Base-by-base conservation (phyloP, 2,797 vertebrate species). In the Chaetodon trifasciatus region DNA sequence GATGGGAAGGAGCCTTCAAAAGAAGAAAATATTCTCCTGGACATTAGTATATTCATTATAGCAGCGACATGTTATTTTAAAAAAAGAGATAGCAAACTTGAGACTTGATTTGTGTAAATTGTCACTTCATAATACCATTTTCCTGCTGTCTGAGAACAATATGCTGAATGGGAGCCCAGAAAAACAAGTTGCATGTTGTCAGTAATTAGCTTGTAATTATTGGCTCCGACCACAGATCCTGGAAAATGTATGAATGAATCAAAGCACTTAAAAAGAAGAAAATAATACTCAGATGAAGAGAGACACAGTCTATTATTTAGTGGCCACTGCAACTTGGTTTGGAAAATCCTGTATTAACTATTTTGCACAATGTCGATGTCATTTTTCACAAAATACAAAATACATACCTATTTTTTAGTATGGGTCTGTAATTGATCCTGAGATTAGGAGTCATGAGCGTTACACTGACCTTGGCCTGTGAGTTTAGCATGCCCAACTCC, bases 401-500 rank as follows among this genome's bases (percentile, higher is more conserved):
- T n/a, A 57, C 13, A n/a, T 10, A 52, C 32, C 28, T 58, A 21
- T 23, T 53, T 44, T 37, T 76, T 7, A 3, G 24, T 64, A 70
- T 69, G 24, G 68, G 15, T 35, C 4, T 77, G 32, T 19, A 32
- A 32, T 70, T 35, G 50, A 3, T 62, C 35, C 56, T 21, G 5
- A 62, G 23, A 10, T 37, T 21, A 70, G 37, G 10, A n/a, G 19
- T 40, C 24, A 39, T 39, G 49, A 64, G 24, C 9, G 1, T 10
- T 76, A 32, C 52, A 60, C 84, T 87, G 70, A 98, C 97, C 96
- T 95, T 96, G 81, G 92, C 91, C 86, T 96, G 96, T 77, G 97
- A 97, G 89, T 97, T 97, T 80, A 99, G 94, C 97, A 96, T 98
- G 83, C 97, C 98, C 97, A 99, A 96, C 95, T 99, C 98, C 74